A percentile compares a stretch with the other conserved stretches of the same genome.
phyloP scores from a whole-genome alignment of 2,113 vertebrate genomes.

The Prionailurus viverrinus region DNA sequence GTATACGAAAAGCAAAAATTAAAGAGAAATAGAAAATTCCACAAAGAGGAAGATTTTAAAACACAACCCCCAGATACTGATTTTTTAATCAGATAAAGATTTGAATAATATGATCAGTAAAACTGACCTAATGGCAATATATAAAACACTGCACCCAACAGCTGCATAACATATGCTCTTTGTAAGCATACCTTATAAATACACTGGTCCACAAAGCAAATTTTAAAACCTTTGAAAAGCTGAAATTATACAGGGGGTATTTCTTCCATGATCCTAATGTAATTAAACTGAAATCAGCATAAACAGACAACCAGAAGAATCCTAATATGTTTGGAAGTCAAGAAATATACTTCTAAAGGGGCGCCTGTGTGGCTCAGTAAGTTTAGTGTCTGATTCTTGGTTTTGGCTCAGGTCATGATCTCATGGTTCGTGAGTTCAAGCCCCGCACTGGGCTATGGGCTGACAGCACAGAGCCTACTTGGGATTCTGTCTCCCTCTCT shows the following conservation, averaged over 20 bases:
- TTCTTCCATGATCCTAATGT: background rate
- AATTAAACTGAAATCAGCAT: background rate
- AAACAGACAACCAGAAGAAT: background rate
- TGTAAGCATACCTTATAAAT: background rate
- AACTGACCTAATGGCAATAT: background rate
- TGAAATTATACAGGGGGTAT: background rate
- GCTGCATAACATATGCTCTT: background rate
- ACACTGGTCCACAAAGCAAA: background rate
- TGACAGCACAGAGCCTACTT: too few species aligned
- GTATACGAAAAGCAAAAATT: background rate
- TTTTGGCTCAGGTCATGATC: too few species aligned
- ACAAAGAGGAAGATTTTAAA: background rate
- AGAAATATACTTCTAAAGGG: background rate
- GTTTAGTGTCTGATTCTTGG: too few species aligned
- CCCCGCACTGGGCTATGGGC: too few species aligned
- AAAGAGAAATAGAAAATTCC: background rate
- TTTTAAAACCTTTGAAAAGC: constrained; percentile 1
- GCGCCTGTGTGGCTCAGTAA: too few species aligned
- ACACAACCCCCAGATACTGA: background rate
- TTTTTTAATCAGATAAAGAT: background rate
- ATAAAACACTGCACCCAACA: background rate
- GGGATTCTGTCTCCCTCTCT: too few species aligned
- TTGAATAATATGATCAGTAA: background rate
- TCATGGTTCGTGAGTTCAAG: too few species aligned
- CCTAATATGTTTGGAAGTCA: background rate